phyloP scores from a whole-genome alignment of 2,113 vertebrate species.

The Phyllostomus discolor region DNA sequence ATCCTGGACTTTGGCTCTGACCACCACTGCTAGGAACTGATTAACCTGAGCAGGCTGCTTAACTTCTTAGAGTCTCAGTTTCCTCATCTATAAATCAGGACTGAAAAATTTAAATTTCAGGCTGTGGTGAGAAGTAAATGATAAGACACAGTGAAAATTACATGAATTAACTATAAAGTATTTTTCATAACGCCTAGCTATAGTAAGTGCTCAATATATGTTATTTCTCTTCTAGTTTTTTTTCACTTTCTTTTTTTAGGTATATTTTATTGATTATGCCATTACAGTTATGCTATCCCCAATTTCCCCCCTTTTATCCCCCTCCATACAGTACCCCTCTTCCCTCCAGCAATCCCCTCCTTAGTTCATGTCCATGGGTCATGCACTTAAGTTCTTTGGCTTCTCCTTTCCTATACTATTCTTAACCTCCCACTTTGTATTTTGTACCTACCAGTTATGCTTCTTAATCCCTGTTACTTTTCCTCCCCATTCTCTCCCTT shows the following conservation, averaged over 20 bases:
- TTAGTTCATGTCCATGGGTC: too few relatives aligned
- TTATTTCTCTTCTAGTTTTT: not conserved
- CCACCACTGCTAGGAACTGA: not conserved
- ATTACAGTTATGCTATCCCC: too few relatives aligned
- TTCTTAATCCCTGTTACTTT: too few relatives aligned
- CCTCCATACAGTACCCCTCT: too few relatives aligned
- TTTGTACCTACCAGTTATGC: too few relatives aligned
- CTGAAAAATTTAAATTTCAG: not conserved
- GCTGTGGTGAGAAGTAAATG: not conserved
- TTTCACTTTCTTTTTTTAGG: not conserved
- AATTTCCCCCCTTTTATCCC: too few relatives aligned
- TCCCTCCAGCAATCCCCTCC: too few relatives aligned
- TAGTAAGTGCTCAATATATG: not conserved
- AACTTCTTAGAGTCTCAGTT: not conserved
- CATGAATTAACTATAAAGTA: not conserved
- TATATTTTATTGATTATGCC: too few relatives aligned
- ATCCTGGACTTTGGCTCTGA: not conserved
- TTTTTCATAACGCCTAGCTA: not conserved
- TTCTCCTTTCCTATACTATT: too few relatives aligned
- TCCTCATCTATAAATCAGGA: not conserved
- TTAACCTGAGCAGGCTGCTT: not conserved
- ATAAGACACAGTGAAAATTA: not conserved
- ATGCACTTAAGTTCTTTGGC: too few relatives aligned
- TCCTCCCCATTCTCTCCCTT: too few relatives aligned
- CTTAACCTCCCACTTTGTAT: too few relatives aligned